Conservation (phyloP, 1,140 invertebrate species). For the Lasaia peninsularis region DNA sequence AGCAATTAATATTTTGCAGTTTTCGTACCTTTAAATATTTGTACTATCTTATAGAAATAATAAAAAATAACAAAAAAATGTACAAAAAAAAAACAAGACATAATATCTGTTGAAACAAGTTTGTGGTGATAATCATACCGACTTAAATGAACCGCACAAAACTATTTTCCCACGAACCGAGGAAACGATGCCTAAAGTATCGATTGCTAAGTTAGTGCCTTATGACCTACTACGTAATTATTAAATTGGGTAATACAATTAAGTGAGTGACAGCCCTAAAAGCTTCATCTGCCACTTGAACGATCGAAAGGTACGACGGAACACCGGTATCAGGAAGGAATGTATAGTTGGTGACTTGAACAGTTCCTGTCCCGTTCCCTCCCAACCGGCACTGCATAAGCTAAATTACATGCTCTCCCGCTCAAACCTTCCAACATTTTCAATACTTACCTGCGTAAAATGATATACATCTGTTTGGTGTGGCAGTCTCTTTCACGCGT, state of each 20-base stretch:
- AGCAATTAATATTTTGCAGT: too few relatives aligned
- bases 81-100: too few relatives aligned
- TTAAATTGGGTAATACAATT: slow-evolving; percentile 13
- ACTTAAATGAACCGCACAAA: too few relatives aligned
- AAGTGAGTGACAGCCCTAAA: slow-evolving; percentile 62
- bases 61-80: too few relatives aligned
- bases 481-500: slow-evolving; percentile 48
- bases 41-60: too few relatives aligned
- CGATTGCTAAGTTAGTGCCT: background rate
- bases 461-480: slow-evolving; percentile 74
- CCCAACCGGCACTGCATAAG: slow-evolving; percentile 62
- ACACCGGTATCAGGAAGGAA: slow-evolving; percentile 75
- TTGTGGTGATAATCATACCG: too few relatives aligned
- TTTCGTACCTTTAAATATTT: too few relatives aligned
- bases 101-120: too few relatives aligned
- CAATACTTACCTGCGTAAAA: slow-evolving; percentile 76
- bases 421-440: slow-evolving; percentile 69
- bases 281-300: slow-evolving; percentile 76
- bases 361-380: slow-evolving; percentile 62
- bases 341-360: slow-evolving; percentile 75
- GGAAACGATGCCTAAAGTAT: background rate
- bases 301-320: slow-evolving; percentile 75
- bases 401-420: slow-evolving; percentile 64
- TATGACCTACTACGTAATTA: slow-evolving; percentile 8
- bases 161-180: too few relatives aligned